Evolutionary conservation across 2,113 vertebrate species (phyloP), one percentile per base, ranked within the genome.

Genomic region (Thymallus thymallus): DNA sequence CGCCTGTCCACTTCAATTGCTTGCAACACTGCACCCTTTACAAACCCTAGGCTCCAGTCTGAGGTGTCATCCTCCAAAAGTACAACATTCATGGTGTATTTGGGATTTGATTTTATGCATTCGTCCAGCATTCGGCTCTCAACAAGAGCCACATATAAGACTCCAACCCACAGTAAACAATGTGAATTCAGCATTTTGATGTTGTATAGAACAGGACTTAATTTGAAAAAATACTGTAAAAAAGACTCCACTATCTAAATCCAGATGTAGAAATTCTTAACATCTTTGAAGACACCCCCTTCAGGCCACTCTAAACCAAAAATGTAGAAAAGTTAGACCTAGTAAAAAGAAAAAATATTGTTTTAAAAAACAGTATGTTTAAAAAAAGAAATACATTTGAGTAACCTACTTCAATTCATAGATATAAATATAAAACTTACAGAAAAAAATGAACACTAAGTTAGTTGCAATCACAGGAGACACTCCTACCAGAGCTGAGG

Each of bases 61-160:
- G 95, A 94, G 9, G 85, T 88, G 0, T 85, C 87, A 82, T 96
- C 95, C 81, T 95, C 94, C 91, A 97, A 90, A 29, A 98, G 90
- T 68, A 98, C 94, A 16, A 98, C 93, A 2, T 95, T 97, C 77
- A 99, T 88, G 24, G 69, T 82, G 81, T 80, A 89, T 1, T 3
- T 22, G 0, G 0, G 72, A 0, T 83, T 75, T 0, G 32, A 26
- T 0, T 1, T 1, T 61, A 88, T 35, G 56, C 90, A 90, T 0
- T 84, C 63, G 0, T 89, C 82, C 72, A 91, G 73, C 74, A 88
- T 84, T 61, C 76, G 20, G 71, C 82, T 81, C 32, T 58, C 69
- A 0, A 32, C 41, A 70, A 60, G 77, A 18, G 66, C n/a, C 16
- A 48, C 64, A 32, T 66, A 64, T 77, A 76, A n/a, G 30, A 76